Conservation (phyloP, 1,140 invertebrate genomes). For the Adoxophyes honmai region DNA sequence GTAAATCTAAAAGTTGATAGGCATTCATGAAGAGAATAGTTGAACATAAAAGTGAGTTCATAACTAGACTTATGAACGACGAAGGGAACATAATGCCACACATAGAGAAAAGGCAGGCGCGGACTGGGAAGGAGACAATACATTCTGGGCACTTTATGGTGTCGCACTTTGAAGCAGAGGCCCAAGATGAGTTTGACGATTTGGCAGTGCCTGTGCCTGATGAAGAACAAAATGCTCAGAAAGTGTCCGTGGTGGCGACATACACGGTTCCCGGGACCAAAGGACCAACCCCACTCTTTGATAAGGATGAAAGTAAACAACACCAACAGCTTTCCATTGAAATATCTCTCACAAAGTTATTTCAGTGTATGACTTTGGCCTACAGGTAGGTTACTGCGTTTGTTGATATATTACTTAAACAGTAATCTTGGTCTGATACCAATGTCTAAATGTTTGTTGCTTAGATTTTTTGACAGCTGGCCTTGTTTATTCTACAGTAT, state of each 20-base stretch:
- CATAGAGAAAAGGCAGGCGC: slow-evolving; percentile 55
- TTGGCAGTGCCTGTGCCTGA: slow-evolving; percentile 87
- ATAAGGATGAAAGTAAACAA: slow-evolving; percentile 73
- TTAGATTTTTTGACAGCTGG: too few relatives aligned
- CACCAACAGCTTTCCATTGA: slow-evolving; percentile 90
- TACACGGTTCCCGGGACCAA: slow-evolving; percentile 51
- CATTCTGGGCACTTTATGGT: slow-evolving; percentile 99
- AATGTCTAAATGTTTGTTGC: too few relatives aligned
- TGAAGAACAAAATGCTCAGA: slow-evolving; percentile 66
- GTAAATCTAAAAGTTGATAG: slow-evolving; percentile 58
- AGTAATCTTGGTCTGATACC: too few relatives aligned
- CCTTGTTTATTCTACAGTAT: too few relatives aligned
- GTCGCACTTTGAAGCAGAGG: slow-evolving; percentile 95
- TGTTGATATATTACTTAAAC: too few relatives aligned
- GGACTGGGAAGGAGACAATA: slow-evolving; percentile 85
- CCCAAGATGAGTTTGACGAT: slow-evolving; percentile 92
- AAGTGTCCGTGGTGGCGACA: slow-evolving; percentile 67
- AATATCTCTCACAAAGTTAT: slow-evolving; percentile 94
- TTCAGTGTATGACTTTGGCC: slow-evolving; percentile 97
- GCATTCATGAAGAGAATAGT: slow-evolving; percentile 15
- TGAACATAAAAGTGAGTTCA: slow-evolving; percentile 14
- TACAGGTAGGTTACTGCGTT: slow-evolving; percentile 85
- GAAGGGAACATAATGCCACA: slow-evolving; percentile 55
- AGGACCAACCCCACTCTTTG: slow-evolving; percentile 54
- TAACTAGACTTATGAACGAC: slow-evolving; percentile 20